These are phyloP conservation scores for Plotosus lineatus DNA, from an alignment of 2,113 vertebrate genomes.

Conservation along the genomic window DNA sequence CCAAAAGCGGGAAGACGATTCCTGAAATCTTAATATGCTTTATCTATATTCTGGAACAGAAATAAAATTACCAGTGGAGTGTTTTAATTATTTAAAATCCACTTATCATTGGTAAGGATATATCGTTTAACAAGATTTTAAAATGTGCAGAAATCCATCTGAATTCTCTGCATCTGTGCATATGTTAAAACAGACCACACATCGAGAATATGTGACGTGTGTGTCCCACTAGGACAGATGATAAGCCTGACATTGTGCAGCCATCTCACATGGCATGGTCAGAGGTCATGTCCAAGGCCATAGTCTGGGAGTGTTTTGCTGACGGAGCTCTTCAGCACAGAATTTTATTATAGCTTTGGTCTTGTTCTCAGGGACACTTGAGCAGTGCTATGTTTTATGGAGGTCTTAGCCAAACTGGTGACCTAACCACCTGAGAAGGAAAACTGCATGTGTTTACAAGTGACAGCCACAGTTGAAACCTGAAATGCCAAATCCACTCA, in stretches of 20 bases:
- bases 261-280: conserved; percentile 33
- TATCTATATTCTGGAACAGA: conserved; percentile 7
- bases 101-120: neutral
- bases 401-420: conserved; percentile 1
- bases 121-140: neutral
- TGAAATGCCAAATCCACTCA: conserved; percentile 7
- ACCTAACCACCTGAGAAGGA: neutral
- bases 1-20: conserved; percentile 2
- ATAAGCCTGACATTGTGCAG: conserved; percentile 55
- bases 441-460: conserved; percentile 17
- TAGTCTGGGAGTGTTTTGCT: conserved; percentile 49
- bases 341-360: conserved; percentile 23
- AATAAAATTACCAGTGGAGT: conserved; percentile 1
- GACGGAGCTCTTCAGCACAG: conserved; percentile 34
- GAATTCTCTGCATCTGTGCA: conserved; percentile 15
- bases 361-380: conserved; percentile 23
- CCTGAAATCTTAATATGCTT: conserved; percentile 25
- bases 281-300: conserved; percentile 58
- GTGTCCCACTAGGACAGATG: conserved; percentile 41
- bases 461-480: neutral
- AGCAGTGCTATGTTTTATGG: conserved; percentile 8
- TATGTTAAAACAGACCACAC: conserved; percentile 31
- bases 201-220: conserved; percentile 36
- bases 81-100: conserved; percentile 19
- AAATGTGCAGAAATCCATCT: neutral